These are phyloP conservation scores for Cyprinodon variegatus DNA, from an alignment of 2,113 vertebrate genomes.

Conservation along the genomic window DNA sequence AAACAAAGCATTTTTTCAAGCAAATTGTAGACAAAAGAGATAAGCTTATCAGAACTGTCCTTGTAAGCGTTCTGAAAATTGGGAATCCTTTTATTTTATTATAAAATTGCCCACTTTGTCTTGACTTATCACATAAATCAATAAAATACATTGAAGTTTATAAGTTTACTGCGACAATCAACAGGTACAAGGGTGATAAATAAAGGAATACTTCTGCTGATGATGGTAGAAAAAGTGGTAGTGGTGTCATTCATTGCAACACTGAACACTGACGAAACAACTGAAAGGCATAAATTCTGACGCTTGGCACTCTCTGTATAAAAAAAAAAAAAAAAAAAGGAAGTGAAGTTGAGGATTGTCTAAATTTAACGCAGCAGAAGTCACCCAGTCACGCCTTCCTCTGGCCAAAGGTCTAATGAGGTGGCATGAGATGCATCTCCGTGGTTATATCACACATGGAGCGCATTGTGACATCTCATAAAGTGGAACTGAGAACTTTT, in stretches of 20 bases:
- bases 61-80: background rate
- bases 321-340: background rate
- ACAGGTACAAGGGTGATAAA: background rate
- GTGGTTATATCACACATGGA: background rate
- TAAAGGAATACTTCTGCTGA: background rate
- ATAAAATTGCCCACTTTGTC: background rate
- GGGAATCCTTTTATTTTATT: background rate
- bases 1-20: background rate
- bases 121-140: background rate
- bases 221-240: background rate
- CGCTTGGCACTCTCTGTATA: background rate
- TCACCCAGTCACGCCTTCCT: background rate
- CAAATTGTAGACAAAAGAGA: background rate
- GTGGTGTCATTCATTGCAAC: background rate
- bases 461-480: background rate
- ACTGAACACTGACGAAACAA: background rate
- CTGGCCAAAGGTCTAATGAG: conserved; percentile 11
- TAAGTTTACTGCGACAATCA: background rate
- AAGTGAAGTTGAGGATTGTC: conserved; percentile 21
- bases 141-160: background rate
- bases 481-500: background rate
- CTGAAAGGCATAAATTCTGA: background rate
- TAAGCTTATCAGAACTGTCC: background rate
- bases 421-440: background rate
- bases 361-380: conserved; percentile 20